A percentile compares a stretch with the other conserved stretches of the same genome.
Conservation (phyloP, 2,113 vertebrate genomes). For the Caracal caracal region DNA sequence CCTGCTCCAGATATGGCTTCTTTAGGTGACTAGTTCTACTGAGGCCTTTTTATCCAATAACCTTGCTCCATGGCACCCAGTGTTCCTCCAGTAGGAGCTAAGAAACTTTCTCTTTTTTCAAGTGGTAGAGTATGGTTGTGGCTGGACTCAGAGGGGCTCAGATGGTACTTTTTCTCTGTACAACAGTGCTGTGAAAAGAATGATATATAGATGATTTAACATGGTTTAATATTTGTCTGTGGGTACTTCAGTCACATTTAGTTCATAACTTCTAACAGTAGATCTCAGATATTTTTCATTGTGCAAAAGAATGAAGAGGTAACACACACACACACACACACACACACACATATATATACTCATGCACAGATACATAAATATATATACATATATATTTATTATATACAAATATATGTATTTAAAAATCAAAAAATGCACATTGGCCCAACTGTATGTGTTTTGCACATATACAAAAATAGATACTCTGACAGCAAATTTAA, state of each 20-base stretch:
- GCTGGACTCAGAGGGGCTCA: background rate
- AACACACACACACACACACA: background rate
- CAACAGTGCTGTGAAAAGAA: background rate
- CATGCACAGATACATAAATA: background rate
- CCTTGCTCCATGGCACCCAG: background rate
- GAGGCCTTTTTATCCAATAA: background rate
- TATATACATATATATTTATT: background rate
- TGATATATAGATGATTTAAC: background rate
- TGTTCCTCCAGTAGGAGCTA: background rate
- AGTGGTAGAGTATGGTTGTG: no score
- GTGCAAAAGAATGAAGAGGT: background rate
- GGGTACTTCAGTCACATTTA: background rate
- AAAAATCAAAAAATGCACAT: background rate
- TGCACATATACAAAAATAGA: background rate
- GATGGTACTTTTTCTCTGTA: background rate
- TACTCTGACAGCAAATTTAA: background rate
- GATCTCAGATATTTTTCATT: background rate
- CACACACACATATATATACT: background rate
- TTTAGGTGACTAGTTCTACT: background rate
- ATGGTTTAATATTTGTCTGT: background rate
- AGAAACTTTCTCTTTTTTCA: background rate
- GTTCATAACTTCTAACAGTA: background rate
- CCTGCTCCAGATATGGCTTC: background rate
- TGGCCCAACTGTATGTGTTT: background rate
- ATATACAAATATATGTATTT: background rate